Evolutionary conservation across 2,797 vertebrate genomes (phyloP).

Genomic region (Lacerta agilis): DNA sequence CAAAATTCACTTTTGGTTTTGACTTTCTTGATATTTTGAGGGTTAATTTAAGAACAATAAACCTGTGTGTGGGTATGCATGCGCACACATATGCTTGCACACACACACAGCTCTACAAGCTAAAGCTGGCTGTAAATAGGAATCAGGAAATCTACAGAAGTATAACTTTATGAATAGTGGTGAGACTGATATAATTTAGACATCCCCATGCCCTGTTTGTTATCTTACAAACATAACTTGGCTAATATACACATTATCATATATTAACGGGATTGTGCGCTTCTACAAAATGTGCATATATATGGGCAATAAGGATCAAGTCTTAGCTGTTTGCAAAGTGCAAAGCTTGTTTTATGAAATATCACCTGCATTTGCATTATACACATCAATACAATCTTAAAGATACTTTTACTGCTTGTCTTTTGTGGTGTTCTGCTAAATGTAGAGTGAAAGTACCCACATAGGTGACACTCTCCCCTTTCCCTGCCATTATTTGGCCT

Average conservation of each 20-base stretch:
- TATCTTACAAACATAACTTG: background rate
- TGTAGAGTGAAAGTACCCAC: background rate
- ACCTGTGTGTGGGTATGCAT: too few relatives aligned
- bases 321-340: background rate
- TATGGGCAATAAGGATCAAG: background rate
- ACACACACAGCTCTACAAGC: background rate
- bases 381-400: background rate
- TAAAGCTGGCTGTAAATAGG: background rate
- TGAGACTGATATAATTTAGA: background rate
- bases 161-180: background rate
- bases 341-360: background rate
- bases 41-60: background rate
- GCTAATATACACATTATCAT: background rate
- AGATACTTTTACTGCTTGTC: background rate
- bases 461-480: background rate
- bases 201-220: background rate
- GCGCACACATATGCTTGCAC: too few relatives aligned
- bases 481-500: background rate
- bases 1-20: background rate
- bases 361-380: background rate
- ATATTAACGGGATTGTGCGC: background rate
- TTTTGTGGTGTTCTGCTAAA: background rate
- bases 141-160: too few relatives aligned
- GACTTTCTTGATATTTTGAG: background rate
- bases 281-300: background rate